A percentile compares a stretch with the other conserved stretches of the same genome.
These are phyloP conservation scores for Phyllostomus hastatus DNA, from an alignment of 2,113 vertebrate genomes.

Conservation along the genomic window DNA sequence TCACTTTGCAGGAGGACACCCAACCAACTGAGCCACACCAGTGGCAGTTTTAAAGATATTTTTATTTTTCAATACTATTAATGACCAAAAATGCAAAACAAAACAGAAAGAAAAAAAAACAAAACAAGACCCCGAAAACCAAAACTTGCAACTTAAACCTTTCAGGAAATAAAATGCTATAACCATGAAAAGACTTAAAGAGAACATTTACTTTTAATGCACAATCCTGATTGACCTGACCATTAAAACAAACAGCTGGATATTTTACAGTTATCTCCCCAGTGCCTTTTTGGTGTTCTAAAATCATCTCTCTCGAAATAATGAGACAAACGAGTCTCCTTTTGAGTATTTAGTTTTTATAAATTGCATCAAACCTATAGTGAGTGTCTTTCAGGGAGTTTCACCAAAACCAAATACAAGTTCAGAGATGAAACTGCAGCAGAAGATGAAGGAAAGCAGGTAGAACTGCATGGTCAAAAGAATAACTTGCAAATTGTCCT, in stretches of 20 bases:
- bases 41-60: not conserved
- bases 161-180: not conserved
- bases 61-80: not conserved
- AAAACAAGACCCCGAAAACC: not conserved
- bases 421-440: not conserved
- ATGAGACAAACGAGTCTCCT: not conserved
- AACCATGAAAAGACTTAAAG: not conserved
- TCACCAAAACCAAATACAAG: slow-evolving; percentile 10
- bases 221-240: not conserved
- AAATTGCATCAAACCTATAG: not conserved
- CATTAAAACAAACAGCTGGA: not conserved
- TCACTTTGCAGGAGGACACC: too few relatives aligned
- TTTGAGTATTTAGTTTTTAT: slow-evolving; percentile 23
- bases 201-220: not conserved
- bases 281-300: not conserved
- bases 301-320: not conserved
- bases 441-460: not conserved
- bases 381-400: not conserved
- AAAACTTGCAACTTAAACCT: slow-evolving; percentile 12
- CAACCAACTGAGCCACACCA: not conserved
- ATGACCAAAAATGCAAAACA: slow-evolving; percentile 20
- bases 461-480: not conserved
- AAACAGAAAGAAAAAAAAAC: not conserved
- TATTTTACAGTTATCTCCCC: not conserved
- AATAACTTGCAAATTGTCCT: not conserved